Percentiles rank a stretch among this genome's conserved stretches.
phyloP scores from a whole-genome alignment of 1,140 invertebrate genomes.

The Hycleus cichorii region DNA sequence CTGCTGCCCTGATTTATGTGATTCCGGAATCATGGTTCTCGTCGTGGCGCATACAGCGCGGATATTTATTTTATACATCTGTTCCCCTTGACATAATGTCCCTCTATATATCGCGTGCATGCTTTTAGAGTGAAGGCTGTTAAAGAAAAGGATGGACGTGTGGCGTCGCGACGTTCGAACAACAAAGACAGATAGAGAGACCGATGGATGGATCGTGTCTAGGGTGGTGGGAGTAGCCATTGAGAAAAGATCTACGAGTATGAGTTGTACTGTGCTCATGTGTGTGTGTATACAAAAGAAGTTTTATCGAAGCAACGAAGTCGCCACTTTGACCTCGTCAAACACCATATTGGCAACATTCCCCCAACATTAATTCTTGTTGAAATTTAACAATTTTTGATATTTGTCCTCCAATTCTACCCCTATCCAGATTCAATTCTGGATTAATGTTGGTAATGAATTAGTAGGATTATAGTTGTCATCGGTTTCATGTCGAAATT shows the following conservation, averaged over 20 bases:
- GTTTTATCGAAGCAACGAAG: constrained; percentile 6
- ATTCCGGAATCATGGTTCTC: constrained; percentile 45
- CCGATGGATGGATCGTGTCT: constrained; percentile 32
- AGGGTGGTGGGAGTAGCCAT: constrained; percentile 35
- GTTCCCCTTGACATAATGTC: constrained; percentile 46
- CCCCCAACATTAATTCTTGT: no score
- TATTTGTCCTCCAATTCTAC: no score
- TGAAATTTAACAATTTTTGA: no score
- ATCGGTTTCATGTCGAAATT: no score
- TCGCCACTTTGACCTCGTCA: constrained; percentile 3
- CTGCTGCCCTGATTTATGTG: constrained; percentile 42
- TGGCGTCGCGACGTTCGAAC: constrained; percentile 18
- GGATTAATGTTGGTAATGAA: no score
- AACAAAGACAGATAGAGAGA: constrained; percentile 22
- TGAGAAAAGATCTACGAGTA: constrained; percentile 41
- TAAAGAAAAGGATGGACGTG: constrained; percentile 37
- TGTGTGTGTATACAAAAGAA: background rate
- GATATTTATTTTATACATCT: constrained; percentile 48
- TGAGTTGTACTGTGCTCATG: constrained; percentile 38
- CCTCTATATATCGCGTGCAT: constrained; percentile 45
- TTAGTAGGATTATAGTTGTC: no score
- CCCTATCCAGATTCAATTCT: no score
- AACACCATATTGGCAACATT: no score
- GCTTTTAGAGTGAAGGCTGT: constrained; percentile 46
- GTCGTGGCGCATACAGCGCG: constrained; percentile 40